Base-by-base conservation (phyloP, 2,113 vertebrate species). In the Odocoileus virginianus region DNA sequence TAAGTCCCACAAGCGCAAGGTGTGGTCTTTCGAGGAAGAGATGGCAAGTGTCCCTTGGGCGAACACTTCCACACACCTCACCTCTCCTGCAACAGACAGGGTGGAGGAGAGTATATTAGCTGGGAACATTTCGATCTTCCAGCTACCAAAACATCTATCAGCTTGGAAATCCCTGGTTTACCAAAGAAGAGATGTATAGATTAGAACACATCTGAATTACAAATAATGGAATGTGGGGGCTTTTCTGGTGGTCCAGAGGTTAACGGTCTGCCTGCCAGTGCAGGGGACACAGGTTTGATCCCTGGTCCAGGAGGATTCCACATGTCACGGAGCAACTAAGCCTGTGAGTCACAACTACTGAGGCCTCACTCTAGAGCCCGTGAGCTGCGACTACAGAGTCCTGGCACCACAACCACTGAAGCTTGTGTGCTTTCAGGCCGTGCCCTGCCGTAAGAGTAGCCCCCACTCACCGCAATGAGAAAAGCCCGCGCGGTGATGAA, bases 21-120 rank as follows among this genome's bases (percentile, higher is more conserved):
- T 99, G 71, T 97, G 97, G 55, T 99, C 99, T 30, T 81, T 95
- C 6, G 99, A 99, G 85, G 99, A 97, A 16, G 99, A 99, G 85
- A 99, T 81, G 94, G 98, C 99, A 2, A 97, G 57, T 6, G 97
- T 96, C 30, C 98, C 98, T 86, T 89, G 96, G 8, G 95, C 98
- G 82, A 98, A 97, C 76, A 99, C 93, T 76, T 97, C 98, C 58
- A 99, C 85, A 0, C 95, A 97, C 81, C 97, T 98, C 71, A 99
- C 98, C 3, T 98, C 98, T 5, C 98, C 99, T 99, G 67, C 5
- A 30, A 64, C 8, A 76, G 71, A 58, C 10, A 33, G 21, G 13
- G 40, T 16, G 1, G n/a, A 52, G 28, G 92, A 2, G 5, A 36
- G 5, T 3, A 1, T 11, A 4, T 92, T 64, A 76, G 52, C 16